Percentiles rank a stretch among this genome's conserved stretches.
phyloP scores from a whole-genome alignment of 23 tunicate species.

The Ciona savignyi region DNA sequence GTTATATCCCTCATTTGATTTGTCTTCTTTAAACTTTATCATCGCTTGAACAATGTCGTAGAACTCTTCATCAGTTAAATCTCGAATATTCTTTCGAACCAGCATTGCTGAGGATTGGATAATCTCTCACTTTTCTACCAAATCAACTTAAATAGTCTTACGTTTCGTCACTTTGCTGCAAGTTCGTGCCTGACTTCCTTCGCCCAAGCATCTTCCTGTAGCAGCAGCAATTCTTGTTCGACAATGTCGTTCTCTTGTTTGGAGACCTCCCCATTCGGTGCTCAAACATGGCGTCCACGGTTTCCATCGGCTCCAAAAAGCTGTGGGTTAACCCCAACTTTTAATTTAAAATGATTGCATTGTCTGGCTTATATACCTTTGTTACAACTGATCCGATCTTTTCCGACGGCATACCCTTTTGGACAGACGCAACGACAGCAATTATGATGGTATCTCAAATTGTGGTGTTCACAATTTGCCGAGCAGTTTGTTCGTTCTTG shows the following conservation, averaged over 20 bases:
- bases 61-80: slow-evolving; percentile 20
- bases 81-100: slow-evolving; percentile 24
- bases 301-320: slow-evolving; percentile 7
- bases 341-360: too few relatives aligned
- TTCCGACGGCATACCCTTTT: background rate
- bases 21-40: slow-evolving; percentile 32
- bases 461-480: slow-evolving; percentile 3
- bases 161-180: background rate
- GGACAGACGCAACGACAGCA: slow-evolving; percentile 7
- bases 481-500: background rate
- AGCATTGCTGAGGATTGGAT: slow-evolving; percentile 8
- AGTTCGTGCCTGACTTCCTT: background rate
- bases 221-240: background rate
- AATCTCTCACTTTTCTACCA: background rate
- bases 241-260: background rate
- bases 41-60: slow-evolving; percentile 32
- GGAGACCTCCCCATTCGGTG: slow-evolving; percentile 24
- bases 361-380: too few relatives aligned
- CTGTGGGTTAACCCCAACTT: too few relatives aligned
- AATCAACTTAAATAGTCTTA: background rate
- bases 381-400: background rate
- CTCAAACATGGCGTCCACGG: slow-evolving; percentile 1
- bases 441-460: background rate
- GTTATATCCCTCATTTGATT: slow-evolving; percentile 7
- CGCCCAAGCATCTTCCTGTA: background rate